These are phyloP conservation scores for Drosophila kurseongensis DNA, from an alignment of 1,140 invertebrate genomes.

Conservation along the genomic window DNA sequence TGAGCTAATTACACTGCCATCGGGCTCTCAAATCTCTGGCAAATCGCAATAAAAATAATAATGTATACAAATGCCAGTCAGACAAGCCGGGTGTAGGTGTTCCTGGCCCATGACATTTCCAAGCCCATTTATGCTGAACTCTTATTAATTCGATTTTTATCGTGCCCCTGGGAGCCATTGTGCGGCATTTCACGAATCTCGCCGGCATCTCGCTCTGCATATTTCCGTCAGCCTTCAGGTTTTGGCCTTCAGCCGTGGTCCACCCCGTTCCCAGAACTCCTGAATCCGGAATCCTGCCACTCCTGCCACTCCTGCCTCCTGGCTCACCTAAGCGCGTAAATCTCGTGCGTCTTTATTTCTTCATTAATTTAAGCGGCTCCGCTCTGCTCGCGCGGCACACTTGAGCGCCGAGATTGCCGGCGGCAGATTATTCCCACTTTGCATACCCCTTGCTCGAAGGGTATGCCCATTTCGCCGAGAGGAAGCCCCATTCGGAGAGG, in stretches of 20 bases:
- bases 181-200: constrained; percentile 81
- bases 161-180: constrained; percentile 81
- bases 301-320: background rate
- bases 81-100: constrained; percentile 7
- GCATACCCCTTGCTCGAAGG: constrained; percentile 16
- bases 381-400: constrained; percentile 44
- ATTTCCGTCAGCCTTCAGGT: constrained; percentile 37
- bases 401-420: constrained; percentile 64
- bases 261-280: background rate
- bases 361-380: constrained; percentile 82
- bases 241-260: background rate
- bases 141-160: constrained; percentile 84
- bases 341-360: constrained; percentile 83
- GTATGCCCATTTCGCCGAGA: background rate
- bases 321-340: constrained; percentile 76
- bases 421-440: constrained; percentile 66
- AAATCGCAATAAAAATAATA: constrained; percentile 61
- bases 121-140: constrained; percentile 73
- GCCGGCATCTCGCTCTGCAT: constrained; percentile 69
- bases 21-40: constrained; percentile 34
- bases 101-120: constrained; percentile 57
- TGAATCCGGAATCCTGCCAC: background rate
- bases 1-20: constrained; percentile 47
- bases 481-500: background rate
- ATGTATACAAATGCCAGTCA: constrained; percentile 38